These are phyloP conservation scores for Sceliomorpha sp. DNA, from an alignment of 2,888 invertebrate genomes.

Conservation along the genomic window DNA sequence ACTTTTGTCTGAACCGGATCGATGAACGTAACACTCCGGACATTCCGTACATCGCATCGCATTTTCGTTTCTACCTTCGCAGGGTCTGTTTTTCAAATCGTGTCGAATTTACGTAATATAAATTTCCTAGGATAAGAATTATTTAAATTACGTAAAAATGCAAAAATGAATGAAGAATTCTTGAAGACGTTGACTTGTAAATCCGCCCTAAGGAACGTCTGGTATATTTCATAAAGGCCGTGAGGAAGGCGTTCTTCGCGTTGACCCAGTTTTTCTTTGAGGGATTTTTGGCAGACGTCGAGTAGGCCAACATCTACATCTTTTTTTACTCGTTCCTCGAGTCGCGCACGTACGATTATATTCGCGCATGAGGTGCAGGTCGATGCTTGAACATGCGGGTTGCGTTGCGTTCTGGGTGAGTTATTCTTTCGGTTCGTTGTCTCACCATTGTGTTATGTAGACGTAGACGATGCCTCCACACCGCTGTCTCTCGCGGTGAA, in stretches of 20 bases:
- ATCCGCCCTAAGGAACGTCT: no score
- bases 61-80: no score
- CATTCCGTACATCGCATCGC: conserved; percentile 40
- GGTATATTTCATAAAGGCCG: no score
- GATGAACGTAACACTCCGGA: conserved; percentile 36
- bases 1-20: conserved; percentile 47
- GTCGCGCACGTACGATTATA: conserved; percentile 63
- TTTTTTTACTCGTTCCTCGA: conserved; percentile 46
- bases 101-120: no score
- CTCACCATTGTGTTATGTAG: conserved; percentile 74
- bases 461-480: conserved; percentile 64
- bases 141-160: no score
- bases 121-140: no score
- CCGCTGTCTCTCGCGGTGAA: conserved; percentile 63
- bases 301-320: conserved; percentile 37
- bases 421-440: conserved; percentile 77
- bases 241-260: no score
- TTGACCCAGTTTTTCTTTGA: no score
- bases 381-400: conserved; percentile 65
- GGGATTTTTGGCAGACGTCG: conserved; percentile 17
- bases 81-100: no score
- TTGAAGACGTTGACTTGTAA: no score
- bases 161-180: no score
- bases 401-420: conserved; percentile 72
- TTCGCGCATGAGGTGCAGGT: conserved; percentile 54